A percentile compares a stretch with the other conserved stretches of the same genome.
Conservation (phyloP, 2,113 vertebrate species). For the Petroica traversi region DNA sequence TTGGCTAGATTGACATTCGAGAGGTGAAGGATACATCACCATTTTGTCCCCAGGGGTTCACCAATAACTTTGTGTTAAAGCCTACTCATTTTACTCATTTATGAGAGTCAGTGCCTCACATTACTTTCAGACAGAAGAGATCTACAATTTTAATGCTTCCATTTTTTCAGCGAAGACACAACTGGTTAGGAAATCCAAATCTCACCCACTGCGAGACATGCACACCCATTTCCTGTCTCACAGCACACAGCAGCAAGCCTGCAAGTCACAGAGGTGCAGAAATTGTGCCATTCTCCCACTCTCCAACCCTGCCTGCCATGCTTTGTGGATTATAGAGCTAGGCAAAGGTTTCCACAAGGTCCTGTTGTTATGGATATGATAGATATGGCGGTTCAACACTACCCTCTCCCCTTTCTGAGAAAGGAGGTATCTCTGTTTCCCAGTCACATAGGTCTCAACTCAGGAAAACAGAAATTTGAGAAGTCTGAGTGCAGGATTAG, state of each 20-base stretch:
- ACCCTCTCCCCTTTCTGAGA: background rate
- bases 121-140: background rate
- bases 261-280: background rate
- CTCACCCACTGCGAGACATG: background rate
- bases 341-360: background rate
- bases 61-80: background rate
- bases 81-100: background rate
- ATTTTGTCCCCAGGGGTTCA: background rate
- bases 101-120: background rate
- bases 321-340: background rate
- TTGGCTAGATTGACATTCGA: background rate
- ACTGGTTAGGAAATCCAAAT: background rate
- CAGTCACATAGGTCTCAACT: background rate
- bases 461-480: conserved; percentile 49
- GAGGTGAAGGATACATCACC: background rate
- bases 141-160: background rate
- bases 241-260: background rate
- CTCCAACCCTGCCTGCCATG: background rate
- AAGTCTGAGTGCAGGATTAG: background rate
- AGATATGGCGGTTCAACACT: background rate
- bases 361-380: background rate
- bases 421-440: background rate
- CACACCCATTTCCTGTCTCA: background rate
- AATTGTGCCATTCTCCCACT: background rate
- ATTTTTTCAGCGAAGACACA: background rate